phyloP scores from a whole-genome alignment of 2,888 invertebrate genomes.

The Phania funesta region DNA sequence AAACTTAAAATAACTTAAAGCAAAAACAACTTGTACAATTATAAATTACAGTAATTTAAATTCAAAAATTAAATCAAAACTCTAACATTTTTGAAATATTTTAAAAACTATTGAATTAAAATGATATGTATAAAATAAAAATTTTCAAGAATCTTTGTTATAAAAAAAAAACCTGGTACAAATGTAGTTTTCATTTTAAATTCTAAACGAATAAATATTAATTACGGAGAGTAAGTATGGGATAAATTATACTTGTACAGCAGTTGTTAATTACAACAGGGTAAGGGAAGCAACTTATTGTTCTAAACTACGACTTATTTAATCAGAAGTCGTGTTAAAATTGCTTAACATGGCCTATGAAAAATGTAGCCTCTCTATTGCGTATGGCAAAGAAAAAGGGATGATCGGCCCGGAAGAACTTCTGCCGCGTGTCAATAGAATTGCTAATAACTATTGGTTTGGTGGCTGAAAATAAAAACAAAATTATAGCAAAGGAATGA shows the following conservation, averaged over 20 bases:
- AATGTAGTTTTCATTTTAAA: constrained; percentile 49
- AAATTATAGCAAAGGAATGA: background rate
- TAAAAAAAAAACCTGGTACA: constrained; percentile 54
- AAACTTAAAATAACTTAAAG: constrained; percentile 56
- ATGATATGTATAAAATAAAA: constrained; percentile 20
- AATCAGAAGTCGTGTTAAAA: constrained; percentile 71
- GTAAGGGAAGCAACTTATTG: constrained; percentile 22
- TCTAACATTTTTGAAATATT: constrained; percentile 63
- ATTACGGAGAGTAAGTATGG: constrained; percentile 27
- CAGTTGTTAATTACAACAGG: background rate
- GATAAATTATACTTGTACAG: background rate
- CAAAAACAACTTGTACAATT: constrained; percentile 41
- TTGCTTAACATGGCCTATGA: constrained; percentile 75
- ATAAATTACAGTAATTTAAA: constrained; percentile 31
- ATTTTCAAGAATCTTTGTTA: constrained; percentile 65
- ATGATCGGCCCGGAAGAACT: constrained; percentile 78
- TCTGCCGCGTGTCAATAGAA: constrained; percentile 73
- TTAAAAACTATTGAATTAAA: constrained; percentile 40
- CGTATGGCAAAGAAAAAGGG: constrained; percentile 78
- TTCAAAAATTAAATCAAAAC: constrained; percentile 34
- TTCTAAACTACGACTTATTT: constrained; percentile 10
- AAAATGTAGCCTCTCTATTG: constrained; percentile 73
- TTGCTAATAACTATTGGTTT: constrained; percentile 78
- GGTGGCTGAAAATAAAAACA: constrained; percentile 67
- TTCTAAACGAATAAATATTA: background rate